Evolutionary conservation across 2,888 invertebrate genomes (phyloP).

Genomic region (Agonopterix subpropinquella): DNA sequence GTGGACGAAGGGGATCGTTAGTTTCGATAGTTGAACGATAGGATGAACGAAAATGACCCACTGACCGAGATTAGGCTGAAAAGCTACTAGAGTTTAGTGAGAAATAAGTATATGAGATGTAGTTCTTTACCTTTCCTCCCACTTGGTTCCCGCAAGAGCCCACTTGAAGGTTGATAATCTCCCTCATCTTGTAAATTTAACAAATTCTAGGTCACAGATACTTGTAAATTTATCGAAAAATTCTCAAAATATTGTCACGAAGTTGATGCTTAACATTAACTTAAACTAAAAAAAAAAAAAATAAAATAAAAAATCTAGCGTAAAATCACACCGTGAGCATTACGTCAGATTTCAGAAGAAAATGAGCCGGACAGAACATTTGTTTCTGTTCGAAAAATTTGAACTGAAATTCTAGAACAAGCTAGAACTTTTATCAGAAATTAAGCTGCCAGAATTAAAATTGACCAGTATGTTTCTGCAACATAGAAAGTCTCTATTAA

Average conservation of each 20-base stretch:
- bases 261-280: conserved; percentile 64
- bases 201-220: conserved; percentile 23
- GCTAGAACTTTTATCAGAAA: neutral
- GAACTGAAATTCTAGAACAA: neutral
- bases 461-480: neutral
- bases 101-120: neutral
- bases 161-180: conserved; percentile 89
- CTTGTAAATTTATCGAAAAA: conserved; percentile 56
- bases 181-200: conserved; percentile 79
- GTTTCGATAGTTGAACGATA: neutral
- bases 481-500: no score
- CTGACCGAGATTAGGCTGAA: neutral
- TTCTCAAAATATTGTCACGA: conserved; percentile 33
- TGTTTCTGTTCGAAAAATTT: conserved; percentile 6
- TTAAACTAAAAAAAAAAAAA: conserved; percentile 62
- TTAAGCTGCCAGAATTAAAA: conserved; percentile 1
- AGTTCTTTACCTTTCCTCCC: conserved; percentile 75
- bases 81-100: neutral
- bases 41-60: neutral
- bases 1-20: conserved; percentile 15
- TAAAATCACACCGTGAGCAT: conserved; percentile 53
- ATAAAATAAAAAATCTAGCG: conserved; percentile 30
- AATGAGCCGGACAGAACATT: conserved; percentile 23
- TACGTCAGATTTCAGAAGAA: conserved; percentile 50
- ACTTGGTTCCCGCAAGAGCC: conserved; percentile 92